Evolutionary conservation across 2,888 invertebrate genomes (phyloP).

Genomic region (Seira musarum): DNA sequence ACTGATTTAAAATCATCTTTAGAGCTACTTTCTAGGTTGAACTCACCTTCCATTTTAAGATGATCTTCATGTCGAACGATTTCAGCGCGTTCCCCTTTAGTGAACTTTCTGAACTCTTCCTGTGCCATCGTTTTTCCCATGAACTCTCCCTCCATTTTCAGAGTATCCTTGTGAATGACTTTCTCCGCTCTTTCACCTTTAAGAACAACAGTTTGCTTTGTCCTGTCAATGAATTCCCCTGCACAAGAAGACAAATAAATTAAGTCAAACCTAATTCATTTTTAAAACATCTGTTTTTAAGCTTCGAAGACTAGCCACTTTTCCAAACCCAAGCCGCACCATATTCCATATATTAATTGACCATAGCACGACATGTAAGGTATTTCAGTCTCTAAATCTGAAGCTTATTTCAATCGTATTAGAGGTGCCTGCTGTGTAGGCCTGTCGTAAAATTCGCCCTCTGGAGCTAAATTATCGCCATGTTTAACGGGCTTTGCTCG

Average conservation of each 20-base stretch:
- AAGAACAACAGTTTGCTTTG: constrained; percentile 19
- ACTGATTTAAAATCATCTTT: constrained; percentile 4
- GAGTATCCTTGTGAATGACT: constrained; percentile 74
- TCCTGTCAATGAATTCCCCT: constrained; percentile 66
- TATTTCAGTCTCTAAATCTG: no score
- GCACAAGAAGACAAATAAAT: no score
- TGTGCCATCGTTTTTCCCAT: constrained; percentile 57
- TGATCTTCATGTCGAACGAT: constrained; percentile 74
- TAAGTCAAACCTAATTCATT: no score
- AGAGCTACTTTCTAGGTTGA: constrained; percentile 70
- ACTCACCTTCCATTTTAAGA: constrained; percentile 77
- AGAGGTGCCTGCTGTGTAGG: constrained; percentile 73
- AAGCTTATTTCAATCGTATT: no score
- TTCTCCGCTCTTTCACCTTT: constrained; percentile 72
- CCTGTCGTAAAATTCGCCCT: constrained; percentile 77
- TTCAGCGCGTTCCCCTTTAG: constrained; percentile 71
- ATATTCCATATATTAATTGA: no score
- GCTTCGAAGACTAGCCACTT: no score
- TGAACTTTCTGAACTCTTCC: constrained; percentile 1
- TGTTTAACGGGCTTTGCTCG: constrained; percentile 72
- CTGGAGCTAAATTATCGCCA: constrained; percentile 73
- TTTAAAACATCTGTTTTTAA: no score
- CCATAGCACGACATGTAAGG: no score
- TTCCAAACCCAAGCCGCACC: no score
- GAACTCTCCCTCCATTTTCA: constrained; percentile 78